Evolutionary conservation across 2,797 vertebrate genomes (phyloP), one percentile per base, ranked within the genome.

Genomic region (Apodemus agrarius): DNA sequence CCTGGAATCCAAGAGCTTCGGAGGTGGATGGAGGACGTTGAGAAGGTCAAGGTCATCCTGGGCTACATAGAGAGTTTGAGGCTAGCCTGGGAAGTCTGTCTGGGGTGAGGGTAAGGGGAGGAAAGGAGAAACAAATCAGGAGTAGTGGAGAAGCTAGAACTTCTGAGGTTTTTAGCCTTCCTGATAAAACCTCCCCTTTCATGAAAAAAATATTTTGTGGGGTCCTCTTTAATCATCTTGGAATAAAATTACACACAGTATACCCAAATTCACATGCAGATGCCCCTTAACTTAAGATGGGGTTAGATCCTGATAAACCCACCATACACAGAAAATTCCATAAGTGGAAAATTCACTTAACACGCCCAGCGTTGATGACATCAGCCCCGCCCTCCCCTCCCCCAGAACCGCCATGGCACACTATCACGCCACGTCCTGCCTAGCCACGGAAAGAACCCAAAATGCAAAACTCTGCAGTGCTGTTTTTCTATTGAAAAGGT

Each of bases 191-290:
- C 10, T 11, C 57, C 31, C 40, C 80, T 72, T 49, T 65, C 6
- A 19, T 31, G 63, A 63, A 63, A 61, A 61, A 79, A 83, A 57
- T 74, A 87, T 63, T 82, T 91, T 90, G 34, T 69, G 59, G 69
- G 43, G 0, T 34, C 10, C 21, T n/a, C 63, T 49, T 76, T 72
- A 43, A 49, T 88, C 40, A 63, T 84, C 40, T 78, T 74, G 72
- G 90, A 67, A 79, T 57, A 78, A 90, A 90, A 92, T 72, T 26
- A 37, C 75, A 46, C 52, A 61, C 57, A n/a, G 29, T 79, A 46
- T 85, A 74, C 54, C 59, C 74, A 57, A 93, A 57, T 69, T 57
- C 65, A 61, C 80, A 40, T 2, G 9, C 26, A 89, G 46, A 83
- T 83, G 49, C 6, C 31, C 74, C 46, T 72, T 12, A n/a, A 46